A percentile compares a stretch with the other conserved stretches of the same genome.
phyloP scores from a whole-genome alignment of 2,888 invertebrate genomes.

The Tuta absoluta region DNA sequence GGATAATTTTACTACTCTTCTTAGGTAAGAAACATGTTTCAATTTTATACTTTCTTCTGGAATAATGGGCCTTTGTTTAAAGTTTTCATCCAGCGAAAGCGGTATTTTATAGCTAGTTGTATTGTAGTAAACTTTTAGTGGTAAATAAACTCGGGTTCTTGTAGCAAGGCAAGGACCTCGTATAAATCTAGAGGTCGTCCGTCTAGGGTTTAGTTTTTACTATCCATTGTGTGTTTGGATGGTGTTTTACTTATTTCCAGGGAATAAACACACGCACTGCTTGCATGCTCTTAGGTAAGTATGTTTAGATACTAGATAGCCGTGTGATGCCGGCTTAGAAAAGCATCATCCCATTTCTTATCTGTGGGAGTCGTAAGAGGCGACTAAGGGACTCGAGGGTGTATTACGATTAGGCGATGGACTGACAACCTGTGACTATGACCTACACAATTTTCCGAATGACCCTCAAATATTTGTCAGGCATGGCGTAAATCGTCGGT shows the following conservation, averaged over 20 bases:
- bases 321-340: too few species aligned
- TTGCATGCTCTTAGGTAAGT: neutral
- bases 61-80: conserved; percentile 11
- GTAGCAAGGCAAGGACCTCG: conserved; percentile 1
- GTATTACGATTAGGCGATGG: too few species aligned
- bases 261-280: neutral
- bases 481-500: too few species aligned
- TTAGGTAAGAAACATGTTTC: conserved; percentile 1
- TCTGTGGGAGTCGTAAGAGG: too few species aligned
- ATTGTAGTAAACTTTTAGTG: neutral
- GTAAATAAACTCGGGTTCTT: conserved; percentile 9
- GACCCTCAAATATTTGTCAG: too few species aligned
- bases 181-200: neutral
- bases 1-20: neutral
- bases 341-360: too few species aligned
- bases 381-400: too few species aligned
- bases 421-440: too few species aligned
- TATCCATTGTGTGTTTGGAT: conserved; percentile 17
- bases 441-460: too few species aligned
- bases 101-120: conserved; percentile 8
- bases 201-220: conserved; percentile 19
- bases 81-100: neutral
- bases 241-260: conserved; percentile 20
- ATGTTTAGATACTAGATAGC: neutral
- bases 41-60: neutral